Percentiles rank a stretch among this genome's conserved stretches.
Conservation (phyloP, 1,140 invertebrate species). For the Laupala kohalensis region DNA sequence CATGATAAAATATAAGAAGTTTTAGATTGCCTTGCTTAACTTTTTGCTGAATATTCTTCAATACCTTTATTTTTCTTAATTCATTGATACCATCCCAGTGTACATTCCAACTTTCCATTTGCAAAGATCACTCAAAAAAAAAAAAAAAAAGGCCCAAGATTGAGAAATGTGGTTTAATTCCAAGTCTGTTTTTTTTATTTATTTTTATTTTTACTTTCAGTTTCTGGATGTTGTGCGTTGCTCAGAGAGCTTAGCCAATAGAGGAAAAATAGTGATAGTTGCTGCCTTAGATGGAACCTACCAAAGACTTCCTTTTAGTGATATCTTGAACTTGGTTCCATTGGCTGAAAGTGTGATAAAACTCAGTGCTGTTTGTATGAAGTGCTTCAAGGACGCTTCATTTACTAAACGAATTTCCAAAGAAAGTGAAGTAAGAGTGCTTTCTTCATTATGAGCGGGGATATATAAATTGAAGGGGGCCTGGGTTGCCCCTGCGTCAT, state of each 20-base stretch:
- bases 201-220: conserved; percentile 25
- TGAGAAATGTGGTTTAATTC: too few species aligned
- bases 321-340: conserved; percentile 45
- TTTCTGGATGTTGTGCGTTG: conserved; percentile 45
- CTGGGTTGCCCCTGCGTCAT: too few species aligned
- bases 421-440: conserved; percentile 36
- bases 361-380: conserved; percentile 46
- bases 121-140: too few species aligned
- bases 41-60: too few species aligned
- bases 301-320: conserved; percentile 42
- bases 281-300: conserved; percentile 50
- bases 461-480: neutral
- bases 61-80: too few species aligned
- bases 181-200: too few species aligned
- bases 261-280: conserved; percentile 47
- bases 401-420: conserved; percentile 41
- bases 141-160: too few species aligned
- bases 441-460: conserved; percentile 9
- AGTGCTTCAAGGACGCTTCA: conserved; percentile 41
- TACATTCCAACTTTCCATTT: too few species aligned
- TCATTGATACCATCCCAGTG: too few species aligned
- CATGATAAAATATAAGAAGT: too few species aligned
- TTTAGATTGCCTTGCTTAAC: too few species aligned
- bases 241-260: conserved; percentile 41
- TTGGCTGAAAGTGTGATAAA: conserved; percentile 49